These are phyloP conservation scores for Xestoiulus laeticollis DNA, from an alignment of 2,888 invertebrate species.

Conservation along the genomic window DNA sequence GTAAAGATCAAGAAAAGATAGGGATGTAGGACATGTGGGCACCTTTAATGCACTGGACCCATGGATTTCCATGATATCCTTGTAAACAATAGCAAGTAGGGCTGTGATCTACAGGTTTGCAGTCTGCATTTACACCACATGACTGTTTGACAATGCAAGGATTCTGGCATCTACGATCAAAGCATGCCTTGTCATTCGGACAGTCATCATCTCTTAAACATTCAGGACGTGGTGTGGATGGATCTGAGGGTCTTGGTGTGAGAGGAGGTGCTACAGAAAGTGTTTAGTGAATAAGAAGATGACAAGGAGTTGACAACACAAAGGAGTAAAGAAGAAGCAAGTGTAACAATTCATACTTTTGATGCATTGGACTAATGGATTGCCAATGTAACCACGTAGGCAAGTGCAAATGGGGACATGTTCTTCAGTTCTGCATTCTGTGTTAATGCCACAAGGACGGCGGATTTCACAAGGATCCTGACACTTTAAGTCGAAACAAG, in stretches of 20 bases:
- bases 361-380: constrained; percentile 58
- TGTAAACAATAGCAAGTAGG: constrained; percentile 87
- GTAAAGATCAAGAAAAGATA: no score
- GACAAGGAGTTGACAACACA: no score
- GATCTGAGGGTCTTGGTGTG: background rate
- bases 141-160: constrained; percentile 73
- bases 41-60: constrained; percentile 53
- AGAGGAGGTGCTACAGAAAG: background rate
- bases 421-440: constrained; percentile 86
- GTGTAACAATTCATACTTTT: constrained; percentile 55
- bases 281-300: background rate
- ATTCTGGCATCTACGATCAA: constrained; percentile 81
- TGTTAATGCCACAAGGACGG: constrained; percentile 80
- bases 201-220: constrained; percentile 55
- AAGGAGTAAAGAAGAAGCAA: no score
- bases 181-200: constrained; percentile 67
- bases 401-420: constrained; percentile 88
- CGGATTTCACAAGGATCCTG: constrained; percentile 77
- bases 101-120: constrained; percentile 82
- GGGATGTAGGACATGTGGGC: no score
- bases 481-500: constrained; percentile 84
- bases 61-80: constrained; percentile 71
- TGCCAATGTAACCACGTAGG: constrained; percentile 59
- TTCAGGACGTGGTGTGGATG: constrained; percentile 40
- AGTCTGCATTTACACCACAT: constrained; percentile 87